Percentiles rank a stretch among this genome's conserved stretches.
Conservation (phyloP, 2,888 invertebrate species). For the Noctua pronuba region DNA sequence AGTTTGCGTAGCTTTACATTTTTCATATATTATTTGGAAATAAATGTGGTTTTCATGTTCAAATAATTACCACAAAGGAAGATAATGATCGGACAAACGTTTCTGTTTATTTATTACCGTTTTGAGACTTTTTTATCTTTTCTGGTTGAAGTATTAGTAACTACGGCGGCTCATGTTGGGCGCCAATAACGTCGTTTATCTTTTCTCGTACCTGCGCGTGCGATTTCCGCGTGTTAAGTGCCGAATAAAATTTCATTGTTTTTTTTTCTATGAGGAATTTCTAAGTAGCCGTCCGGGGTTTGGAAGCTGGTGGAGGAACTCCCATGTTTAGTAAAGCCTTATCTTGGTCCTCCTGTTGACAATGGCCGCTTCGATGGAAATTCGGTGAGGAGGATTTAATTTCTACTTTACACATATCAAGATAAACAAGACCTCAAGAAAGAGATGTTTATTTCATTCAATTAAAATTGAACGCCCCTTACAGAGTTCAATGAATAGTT, state of each 20-base stretch:
- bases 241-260: background rate
- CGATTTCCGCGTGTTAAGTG: background rate
- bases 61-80: too few relatives aligned
- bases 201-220: background rate
- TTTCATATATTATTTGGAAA: background rate
- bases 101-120: background rate
- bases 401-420: background rate
- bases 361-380: background rate
- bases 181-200: slow-evolving; percentile 5
- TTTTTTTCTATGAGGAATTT: background rate
- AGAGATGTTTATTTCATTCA: background rate
- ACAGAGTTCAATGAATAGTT: slow-evolving; percentile 7
- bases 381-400: background rate
- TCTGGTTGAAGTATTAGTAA: background rate
- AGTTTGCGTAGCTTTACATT: background rate
- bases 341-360: background rate
- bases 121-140: background rate
- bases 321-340: background rate
- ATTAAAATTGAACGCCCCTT: slow-evolving; percentile 7
- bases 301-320: background rate
- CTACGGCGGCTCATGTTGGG: slow-evolving; percentile 17
- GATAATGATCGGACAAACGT: background rate
- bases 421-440: background rate
- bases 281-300: background rate
- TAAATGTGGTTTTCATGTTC: background rate